phyloP scores from a whole-genome alignment of 2,888 invertebrate genomes.

The Nemotelus pantherinus region DNA sequence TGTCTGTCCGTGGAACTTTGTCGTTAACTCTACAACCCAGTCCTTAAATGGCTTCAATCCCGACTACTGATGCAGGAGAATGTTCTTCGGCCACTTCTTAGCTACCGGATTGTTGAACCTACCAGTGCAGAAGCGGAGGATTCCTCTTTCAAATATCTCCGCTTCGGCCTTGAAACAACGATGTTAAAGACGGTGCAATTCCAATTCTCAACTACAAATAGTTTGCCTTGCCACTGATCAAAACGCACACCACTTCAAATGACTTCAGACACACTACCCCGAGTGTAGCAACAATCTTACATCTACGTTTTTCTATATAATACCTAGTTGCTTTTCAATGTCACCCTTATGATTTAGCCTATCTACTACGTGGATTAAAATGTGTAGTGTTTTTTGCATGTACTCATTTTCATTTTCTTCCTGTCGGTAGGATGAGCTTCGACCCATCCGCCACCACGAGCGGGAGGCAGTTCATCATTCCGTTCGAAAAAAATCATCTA shows the following conservation, averaged over 20 bases:
- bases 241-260: not conserved
- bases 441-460: not conserved
- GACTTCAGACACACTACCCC: not conserved
- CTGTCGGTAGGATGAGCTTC: not conserved
- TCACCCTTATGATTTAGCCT: constrained; percentile 44
- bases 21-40: too few species aligned
- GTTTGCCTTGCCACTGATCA: too few species aligned
- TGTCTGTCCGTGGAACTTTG: too few species aligned
- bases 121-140: too few species aligned
- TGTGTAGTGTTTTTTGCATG: constrained; percentile 30
- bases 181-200: too few species aligned
- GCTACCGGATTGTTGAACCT: too few species aligned
- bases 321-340: constrained; percentile 40
- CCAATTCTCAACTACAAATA: too few species aligned
- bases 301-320: constrained; percentile 4
- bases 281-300: not conserved
- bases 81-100: too few species aligned
- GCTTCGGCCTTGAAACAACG: too few species aligned
- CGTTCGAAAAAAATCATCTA: constrained; percentile 45
- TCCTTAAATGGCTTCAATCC: too few species aligned
- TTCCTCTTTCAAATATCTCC: too few species aligned
- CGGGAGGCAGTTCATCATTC: constrained; percentile 40
- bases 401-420: constrained; percentile 29
- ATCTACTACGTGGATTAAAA: constrained; percentile 36
- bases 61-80: too few species aligned